A percentile compares a stretch with the other conserved stretches of the same genome.
Evolutionary conservation across 2,113 vertebrate genomes (phyloP).

Genomic region (Halichoerus grypus): DNA sequence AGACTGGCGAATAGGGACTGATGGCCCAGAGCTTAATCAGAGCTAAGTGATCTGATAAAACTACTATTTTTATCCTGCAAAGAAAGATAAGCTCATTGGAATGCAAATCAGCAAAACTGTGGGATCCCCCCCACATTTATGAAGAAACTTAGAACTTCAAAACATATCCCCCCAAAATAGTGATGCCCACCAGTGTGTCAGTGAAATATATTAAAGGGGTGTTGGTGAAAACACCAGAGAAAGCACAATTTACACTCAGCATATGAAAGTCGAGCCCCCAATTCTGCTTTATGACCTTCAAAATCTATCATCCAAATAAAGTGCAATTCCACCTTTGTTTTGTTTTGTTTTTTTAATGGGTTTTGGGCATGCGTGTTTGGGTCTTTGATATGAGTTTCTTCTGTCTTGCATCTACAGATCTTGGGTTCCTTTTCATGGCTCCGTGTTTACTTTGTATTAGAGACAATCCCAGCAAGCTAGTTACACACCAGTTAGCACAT

Average conservation of each 20-base stretch:
- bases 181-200: no score
- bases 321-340: background rate
- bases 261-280: rapidly evolving
- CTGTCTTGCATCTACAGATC: rapidly evolving
- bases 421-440: no score
- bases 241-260: no score
- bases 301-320: background rate
- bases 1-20: background rate
- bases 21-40: background rate
- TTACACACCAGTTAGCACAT: no score
- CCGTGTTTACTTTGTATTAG: background rate
- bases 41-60: background rate
- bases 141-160: background rate
- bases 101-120: rapidly evolving
- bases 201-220: no score
- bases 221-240: background rate
- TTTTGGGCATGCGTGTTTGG: background rate
- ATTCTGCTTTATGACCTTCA: background rate
- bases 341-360: background rate
- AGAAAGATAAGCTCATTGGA: background rate
- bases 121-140: rapidly evolving
- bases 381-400: background rate
- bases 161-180: background rate
- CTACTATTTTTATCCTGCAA: background rate
- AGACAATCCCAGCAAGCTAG: background rate